phyloP scores from a whole-genome alignment of 2,797 vertebrate genomes.

The Helarctos malayanus region DNA sequence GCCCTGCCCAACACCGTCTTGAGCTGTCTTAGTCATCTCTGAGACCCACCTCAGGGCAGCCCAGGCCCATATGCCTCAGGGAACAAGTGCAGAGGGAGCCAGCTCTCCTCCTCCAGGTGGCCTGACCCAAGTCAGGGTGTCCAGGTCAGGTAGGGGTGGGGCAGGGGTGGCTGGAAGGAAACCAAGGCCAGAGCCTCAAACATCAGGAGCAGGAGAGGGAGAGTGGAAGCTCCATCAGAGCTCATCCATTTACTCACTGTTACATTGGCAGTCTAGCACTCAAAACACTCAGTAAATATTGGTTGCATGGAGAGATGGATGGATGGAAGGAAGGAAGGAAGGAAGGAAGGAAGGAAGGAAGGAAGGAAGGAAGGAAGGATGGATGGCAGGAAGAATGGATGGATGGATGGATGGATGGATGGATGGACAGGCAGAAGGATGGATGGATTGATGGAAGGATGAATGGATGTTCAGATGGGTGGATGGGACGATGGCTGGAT shows the following conservation, averaged over 20 bases:
- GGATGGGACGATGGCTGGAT: background rate
- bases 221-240: background rate
- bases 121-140: background rate
- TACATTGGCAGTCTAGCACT: background rate
- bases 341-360: no score
- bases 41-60: background rate
- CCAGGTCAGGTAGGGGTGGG: background rate
- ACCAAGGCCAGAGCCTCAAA: background rate
- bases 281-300: background rate
- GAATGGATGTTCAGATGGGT: background rate
- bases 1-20: background rate
- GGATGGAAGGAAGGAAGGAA: no score
- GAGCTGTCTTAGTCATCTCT: background rate
- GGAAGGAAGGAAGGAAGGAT: background rate
- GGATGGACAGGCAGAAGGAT: background rate
- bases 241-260: background rate
- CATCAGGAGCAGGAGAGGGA: background rate
- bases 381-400: background rate
- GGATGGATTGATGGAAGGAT: background rate
- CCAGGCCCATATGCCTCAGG: accelerated
- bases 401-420: background rate
- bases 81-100: background rate
- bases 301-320: background rate
- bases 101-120: background rate
- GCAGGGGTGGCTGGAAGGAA: background rate